Evolutionary conservation across 2,113 vertebrate genomes (phyloP).

Genomic region (Bubo bubo): DNA sequence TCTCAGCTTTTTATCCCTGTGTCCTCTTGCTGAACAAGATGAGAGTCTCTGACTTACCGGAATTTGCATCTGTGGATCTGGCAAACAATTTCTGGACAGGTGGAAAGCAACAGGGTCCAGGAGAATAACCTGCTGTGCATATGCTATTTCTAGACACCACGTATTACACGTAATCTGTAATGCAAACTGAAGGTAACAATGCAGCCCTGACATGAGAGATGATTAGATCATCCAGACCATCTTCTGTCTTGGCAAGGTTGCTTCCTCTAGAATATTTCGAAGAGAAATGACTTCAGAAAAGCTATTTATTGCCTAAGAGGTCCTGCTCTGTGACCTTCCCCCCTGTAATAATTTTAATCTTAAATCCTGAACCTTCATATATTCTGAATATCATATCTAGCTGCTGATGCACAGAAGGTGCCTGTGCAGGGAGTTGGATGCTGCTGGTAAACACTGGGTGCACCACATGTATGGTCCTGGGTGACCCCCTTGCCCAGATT

Average conservation of each 20-base stretch:
- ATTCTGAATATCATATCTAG: not conserved
- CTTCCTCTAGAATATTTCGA: not conserved
- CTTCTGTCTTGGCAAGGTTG: not conserved
- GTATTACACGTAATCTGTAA: not conserved
- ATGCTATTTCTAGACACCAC: not conserved
- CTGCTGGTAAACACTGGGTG: not conserved
- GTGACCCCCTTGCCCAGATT: not conserved
- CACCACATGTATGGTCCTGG: fast-evolving
- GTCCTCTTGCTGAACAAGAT: not conserved
- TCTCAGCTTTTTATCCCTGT: not conserved
- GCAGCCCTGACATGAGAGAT: not conserved
- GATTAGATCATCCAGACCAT: not conserved
- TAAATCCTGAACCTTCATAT: not conserved
- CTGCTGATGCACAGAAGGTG: not conserved
- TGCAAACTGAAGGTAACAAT: not conserved
- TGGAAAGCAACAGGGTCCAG: not conserved
- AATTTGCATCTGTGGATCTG: not conserved
- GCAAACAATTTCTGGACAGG: not conserved
- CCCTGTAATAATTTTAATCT: not conserved
- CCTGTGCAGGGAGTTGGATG: fast-evolving
- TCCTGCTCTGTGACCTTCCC: not conserved
- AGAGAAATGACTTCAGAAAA: not conserved
- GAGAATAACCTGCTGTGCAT: not conserved
- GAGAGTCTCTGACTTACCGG: not conserved
- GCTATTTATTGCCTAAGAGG: too few species aligned